Evolutionary conservation across 2,113 vertebrate genomes (phyloP), one percentile per base, ranked within the genome.

Genomic region (Dromiciops gliroides): DNA sequence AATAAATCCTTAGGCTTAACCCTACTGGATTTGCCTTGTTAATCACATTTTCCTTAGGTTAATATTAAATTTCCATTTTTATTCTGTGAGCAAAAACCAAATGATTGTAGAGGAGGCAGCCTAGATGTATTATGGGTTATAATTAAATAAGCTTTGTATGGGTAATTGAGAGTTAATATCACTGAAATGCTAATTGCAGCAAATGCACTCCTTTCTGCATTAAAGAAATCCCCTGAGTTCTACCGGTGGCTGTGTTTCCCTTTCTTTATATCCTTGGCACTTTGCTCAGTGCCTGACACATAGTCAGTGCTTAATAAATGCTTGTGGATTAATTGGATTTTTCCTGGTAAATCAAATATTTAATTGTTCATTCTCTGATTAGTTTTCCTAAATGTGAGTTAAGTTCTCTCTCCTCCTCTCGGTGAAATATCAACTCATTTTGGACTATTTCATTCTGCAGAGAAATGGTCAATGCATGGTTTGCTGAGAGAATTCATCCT

Each of bases 381-480:
- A 47, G 92, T 91, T 90, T 51, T 25, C 56, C 0, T 0, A 11
- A 48, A 53, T 11, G 88, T 37, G 44, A 3, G 16, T 83, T n/a
- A 83, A 44, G n/a, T 44, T 83, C 67, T 75, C 31, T 75, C 37
- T 12, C 9, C 23, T 44, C 10, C 44, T 19, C 9, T 26, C 89
- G 25, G 28, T 53, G 22, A 44, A 51, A 7, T 50, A 6, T 37
- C 83, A 95, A 49, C 93, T 51, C 52, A 6, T 28, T 67, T 93
- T 89, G 56, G 47, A 28, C 24, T 95, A 52, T 92, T 97, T 93
- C 95, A 5, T 97, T 95, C 98, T 91, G 93, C 98, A 99, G 99
- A 99, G 99, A 99, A 98, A 99, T 99, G 99, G 99, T 99, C 98
- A 99, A 99, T 93, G 99, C 99, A 97, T 99, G 99, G 99, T 99